phyloP scores from a whole-genome alignment of 2,888 invertebrate genomes.

The Caenorhabditis zanzibari region DNA sequence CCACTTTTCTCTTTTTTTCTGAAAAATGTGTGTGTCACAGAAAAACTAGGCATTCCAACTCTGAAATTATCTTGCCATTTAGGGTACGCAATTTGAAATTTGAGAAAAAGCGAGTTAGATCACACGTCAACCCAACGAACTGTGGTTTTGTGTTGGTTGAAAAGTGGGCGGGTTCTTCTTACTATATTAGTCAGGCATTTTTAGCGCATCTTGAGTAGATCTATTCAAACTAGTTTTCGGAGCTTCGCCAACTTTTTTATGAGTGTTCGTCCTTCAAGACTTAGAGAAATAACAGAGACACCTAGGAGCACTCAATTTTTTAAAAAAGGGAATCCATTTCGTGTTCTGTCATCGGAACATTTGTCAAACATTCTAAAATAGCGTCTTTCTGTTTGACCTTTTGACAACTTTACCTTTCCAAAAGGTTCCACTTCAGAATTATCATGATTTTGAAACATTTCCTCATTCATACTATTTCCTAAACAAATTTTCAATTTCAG shows the following conservation, averaged over 20 bases:
- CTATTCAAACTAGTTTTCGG: too few species aligned
- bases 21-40: constrained; percentile 7
- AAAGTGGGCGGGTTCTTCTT: not conserved
- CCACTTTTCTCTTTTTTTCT: not conserved
- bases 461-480: not conserved
- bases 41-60: constrained; percentile 3
- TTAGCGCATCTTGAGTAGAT: too few species aligned
- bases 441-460: not conserved
- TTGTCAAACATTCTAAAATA: too few species aligned
- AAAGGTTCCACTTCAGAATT: not conserved
- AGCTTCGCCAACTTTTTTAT: too few species aligned
- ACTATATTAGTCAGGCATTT: not conserved
- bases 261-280: too few species aligned
- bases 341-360: too few species aligned
- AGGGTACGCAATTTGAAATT: constrained; percentile 15
- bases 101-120: constrained; percentile 2
- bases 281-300: too few species aligned
- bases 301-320: too few species aligned
- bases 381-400: too few species aligned
- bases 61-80: constrained; percentile 7
- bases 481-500: not conserved
- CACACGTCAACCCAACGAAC: constrained; percentile 20
- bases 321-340: too few species aligned
- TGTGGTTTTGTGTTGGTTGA: not conserved
- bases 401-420: too few species aligned